These are phyloP conservation scores for Pachymerium ferrugineum DNA, from an alignment of 2,888 invertebrate genomes.

Conservation along the genomic window DNA sequence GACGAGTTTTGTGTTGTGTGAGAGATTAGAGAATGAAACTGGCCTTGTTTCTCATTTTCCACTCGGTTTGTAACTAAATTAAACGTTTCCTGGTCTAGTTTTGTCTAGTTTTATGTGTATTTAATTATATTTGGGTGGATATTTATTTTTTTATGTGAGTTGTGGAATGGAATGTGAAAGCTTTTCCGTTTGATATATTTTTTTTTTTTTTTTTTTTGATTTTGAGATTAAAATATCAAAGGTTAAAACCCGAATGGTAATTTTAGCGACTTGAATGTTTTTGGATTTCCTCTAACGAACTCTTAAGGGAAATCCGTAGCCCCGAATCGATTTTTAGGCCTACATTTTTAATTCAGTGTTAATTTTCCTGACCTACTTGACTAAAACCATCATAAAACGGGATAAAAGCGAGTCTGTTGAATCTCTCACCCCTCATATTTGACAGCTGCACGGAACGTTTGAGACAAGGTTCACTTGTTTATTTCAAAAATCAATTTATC, in stretches of 20 bases:
- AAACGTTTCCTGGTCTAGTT: not conserved
- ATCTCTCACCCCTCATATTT: not conserved
- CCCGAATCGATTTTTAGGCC: not conserved
- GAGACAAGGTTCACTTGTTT: not conserved
- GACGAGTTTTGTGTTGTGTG: not conserved
- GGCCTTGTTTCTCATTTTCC: not conserved
- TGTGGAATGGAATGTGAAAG: too few relatives aligned
- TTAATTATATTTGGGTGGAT: too few relatives aligned
- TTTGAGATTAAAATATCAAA: too few relatives aligned
- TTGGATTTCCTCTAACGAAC: too few relatives aligned
- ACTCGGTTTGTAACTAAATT: not conserved
- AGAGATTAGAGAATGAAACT: not conserved
- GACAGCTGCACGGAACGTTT: not conserved
- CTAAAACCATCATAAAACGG: too few relatives aligned
- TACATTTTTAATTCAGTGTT: not conserved
- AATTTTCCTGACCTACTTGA: too few relatives aligned
- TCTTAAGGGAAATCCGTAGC: too few relatives aligned
- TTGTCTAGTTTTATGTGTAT: not conserved
- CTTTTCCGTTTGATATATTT: too few relatives aligned
- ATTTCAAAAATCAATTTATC: not conserved
- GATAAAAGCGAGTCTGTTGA: not conserved
- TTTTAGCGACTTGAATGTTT: too few relatives aligned
- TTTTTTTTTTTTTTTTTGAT: too few relatives aligned
- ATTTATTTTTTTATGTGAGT: too few relatives aligned
- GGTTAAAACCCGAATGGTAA: too few relatives aligned